Base-by-base conservation (phyloP, 1,140 invertebrate species). In the Sinella curviseta region DNA sequence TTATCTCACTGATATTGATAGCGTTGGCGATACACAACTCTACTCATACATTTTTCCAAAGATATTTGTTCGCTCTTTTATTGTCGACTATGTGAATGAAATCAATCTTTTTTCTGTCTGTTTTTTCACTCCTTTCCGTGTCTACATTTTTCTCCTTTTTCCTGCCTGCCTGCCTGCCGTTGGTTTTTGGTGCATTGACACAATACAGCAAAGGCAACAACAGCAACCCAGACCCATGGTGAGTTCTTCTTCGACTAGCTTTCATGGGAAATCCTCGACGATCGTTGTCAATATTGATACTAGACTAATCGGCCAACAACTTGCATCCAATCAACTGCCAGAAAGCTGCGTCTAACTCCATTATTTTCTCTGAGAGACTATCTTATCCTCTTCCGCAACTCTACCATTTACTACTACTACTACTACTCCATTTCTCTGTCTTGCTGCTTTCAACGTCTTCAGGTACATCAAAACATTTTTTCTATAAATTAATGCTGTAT, bases 221-320 rank as follows among this genome's bases (percentile, higher is more conserved):
- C 74, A n/a, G 39, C 74, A 36, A 36, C 34, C 74, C 74, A 36
- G 74, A 75, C 74, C 74, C 4, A 75, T 75, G 39, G 65, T 83
- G 75, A 80, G 70, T 36, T 76, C 81, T 1, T 81, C 81, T 0
- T 81, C 77, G n/a, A 81, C 79, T 35, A 83, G 77, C 80, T 79
- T 83, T 70, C 81, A 82, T 30, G 83, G 81, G 30, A 82, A 83
- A 80, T 81, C 83, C 24, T 78, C 82, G 24, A 77, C 80, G 54
- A 57, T 82, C 60, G 83, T 83, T 55, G 83, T 83, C 77, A 83
- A 82, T 81, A 83, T 83, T 83, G 83, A 83, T 78, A 79, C 83
- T 39, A 80, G 83, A 81, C 76, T 83, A 82, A 82, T 83, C 79
- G 81, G 81, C 57, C 83, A 83, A 74, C 83, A 83, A 81, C 79